These are phyloP conservation scores for Heliconius hermathena DNA, from an alignment of 1,140 invertebrate genomes.

Conservation along the genomic window DNA sequence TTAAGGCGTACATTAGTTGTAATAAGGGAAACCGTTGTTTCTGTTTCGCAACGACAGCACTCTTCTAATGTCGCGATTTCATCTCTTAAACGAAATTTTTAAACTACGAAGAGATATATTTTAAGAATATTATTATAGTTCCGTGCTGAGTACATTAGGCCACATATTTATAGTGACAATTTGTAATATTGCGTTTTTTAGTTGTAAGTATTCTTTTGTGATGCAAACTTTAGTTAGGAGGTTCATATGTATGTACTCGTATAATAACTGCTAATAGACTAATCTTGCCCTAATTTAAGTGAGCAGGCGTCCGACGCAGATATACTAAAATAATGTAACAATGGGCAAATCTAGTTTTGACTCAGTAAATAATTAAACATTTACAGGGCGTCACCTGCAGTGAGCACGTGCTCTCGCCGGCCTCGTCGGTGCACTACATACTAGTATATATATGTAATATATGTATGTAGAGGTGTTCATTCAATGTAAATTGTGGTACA, in stretches of 20 bases:
- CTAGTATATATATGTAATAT: too few species aligned
- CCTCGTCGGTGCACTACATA: too few species aligned
- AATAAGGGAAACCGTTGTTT: slow-evolving; percentile 1
- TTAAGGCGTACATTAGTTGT: slow-evolving; percentile 1
- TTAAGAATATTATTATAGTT: too few species aligned
- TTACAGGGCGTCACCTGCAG: not conserved
- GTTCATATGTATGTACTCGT: too few species aligned
- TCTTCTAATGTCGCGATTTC: not conserved
- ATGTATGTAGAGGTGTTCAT: too few species aligned
- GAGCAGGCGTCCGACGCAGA: not conserved
- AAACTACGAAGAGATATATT: too few species aligned
- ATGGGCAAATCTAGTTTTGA: not conserved
- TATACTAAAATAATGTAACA: not conserved
- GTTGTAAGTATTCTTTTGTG: not conserved
- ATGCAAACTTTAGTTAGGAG: not conserved
- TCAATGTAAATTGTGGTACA: too few species aligned
- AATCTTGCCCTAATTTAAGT: not conserved
- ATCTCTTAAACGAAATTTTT: too few species aligned
- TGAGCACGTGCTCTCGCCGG: too few species aligned
- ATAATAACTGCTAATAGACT: not conserved
- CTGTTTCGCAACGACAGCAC: not conserved
- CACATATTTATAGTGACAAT: too few species aligned
- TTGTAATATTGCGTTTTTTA: too few species aligned
- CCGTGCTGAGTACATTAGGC: too few species aligned
- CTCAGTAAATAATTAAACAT: not conserved